phyloP scores from a whole-genome alignment of 2,888 invertebrate species.

The Caenorhabditis sulstoni region DNA sequence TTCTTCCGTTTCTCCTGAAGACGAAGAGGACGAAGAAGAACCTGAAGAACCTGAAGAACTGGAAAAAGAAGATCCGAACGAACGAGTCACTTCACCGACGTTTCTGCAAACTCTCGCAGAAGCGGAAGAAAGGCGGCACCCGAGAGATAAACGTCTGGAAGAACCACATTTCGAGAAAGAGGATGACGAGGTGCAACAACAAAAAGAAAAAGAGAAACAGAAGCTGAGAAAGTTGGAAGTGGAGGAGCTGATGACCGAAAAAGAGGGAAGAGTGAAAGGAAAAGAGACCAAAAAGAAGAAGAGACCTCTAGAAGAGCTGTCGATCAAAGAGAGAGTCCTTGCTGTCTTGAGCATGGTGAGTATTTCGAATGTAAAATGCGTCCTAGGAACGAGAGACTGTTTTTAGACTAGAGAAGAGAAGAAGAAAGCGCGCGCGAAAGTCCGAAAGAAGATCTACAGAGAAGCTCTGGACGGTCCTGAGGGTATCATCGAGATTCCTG shows the following conservation, averaged over 20 bases:
- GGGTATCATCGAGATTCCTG: neutral
- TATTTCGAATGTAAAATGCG: too few species aligned
- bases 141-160: neutral
- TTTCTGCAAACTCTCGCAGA: neutral
- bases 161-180: neutral
- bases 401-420: constrained; percentile 11
- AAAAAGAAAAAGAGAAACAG: neutral
- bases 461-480: neutral
- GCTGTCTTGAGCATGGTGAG: constrained; percentile 32
- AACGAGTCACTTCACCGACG: constrained; percentile 5
- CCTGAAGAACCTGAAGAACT: constrained; percentile 11
- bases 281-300: neutral
- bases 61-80: neutral
- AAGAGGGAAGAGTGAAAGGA: neutral
- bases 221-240: too few species aligned
- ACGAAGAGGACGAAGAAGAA: constrained; percentile 1
- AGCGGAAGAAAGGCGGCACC: neutral
- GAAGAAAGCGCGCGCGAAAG: constrained; percentile 17
- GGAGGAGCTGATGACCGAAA: neutral
- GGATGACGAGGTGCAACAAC: neutral
- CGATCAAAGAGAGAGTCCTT: constrained; percentile 11
- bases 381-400: neutral
- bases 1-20: too few species aligned
- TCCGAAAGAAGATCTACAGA: neutral
- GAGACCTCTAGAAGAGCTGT: neutral